Base-by-base conservation (phyloP, 1,140 invertebrate genomes). In the Adelges cooleyi region DNA sequence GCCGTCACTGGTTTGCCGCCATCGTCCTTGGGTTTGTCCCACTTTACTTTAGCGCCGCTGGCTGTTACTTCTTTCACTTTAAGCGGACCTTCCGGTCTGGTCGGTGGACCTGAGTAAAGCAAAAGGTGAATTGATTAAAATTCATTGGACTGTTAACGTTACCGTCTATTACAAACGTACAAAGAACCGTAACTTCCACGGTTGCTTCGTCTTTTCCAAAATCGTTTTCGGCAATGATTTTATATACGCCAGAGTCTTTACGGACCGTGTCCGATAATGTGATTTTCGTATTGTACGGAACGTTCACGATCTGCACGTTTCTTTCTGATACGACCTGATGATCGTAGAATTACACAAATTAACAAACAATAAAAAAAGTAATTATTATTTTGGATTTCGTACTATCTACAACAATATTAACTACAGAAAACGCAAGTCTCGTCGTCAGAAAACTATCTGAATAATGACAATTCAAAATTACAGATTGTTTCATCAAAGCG, bases 11-110 rank as follows among this genome's bases (percentile, higher is more conserved):
- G 93, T 73, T 92, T 87, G 29, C 97, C 97, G 71, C 97, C 97
- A 77, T 99, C 95, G 74, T 99, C 95, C 72, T 95, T 92, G 22
- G 96, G 95, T 74, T 95, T 94, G 67, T 94, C 86, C 96, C 96
- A 99, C 71, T 90, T 85, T 1, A 99, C 78, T 71, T 95, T 96
- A 73, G 90, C 93, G 15, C 87, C 81, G 71, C 84, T 86, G 73
- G 92, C 90, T n/a, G 89, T 95, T 17, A 98, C 87, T 74, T 98
- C 92, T 6, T 85, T 80, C 25, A 97, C 91, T 76, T 95, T 88
- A 0, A 98, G 80, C 0, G 95, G 95, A 38, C 94, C 95, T 70
- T 89, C 84, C 67, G 90, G 88, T 75, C 89, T 91, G 69, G 82
- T 79, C 42, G 90, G 89, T 50, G 89, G 81, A 62, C 86, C 87